Evolutionary conservation across 2,888 invertebrate species (phyloP).

Genomic region (Chalcis sispes): DNA sequence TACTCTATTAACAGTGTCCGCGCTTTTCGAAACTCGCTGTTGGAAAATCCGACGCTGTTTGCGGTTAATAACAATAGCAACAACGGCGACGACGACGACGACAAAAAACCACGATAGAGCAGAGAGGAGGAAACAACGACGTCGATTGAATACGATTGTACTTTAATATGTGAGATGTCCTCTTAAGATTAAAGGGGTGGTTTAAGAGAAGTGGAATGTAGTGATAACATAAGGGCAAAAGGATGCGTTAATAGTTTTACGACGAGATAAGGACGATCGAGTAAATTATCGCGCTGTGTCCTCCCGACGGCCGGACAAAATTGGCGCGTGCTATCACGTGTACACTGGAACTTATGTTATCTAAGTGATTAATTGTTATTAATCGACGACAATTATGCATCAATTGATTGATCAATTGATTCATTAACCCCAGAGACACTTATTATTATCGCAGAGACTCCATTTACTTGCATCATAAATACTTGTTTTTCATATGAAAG

Average conservation of each 20-base stretch:
- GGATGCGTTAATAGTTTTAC: not conserved
- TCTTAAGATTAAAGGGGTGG: not conserved
- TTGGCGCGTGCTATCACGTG: slow-evolving; percentile 8
- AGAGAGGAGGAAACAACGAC: not conserved
- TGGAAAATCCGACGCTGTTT: not conserved
- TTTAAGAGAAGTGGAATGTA: not conserved
- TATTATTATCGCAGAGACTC: too few species aligned
- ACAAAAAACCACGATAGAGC: too few species aligned
- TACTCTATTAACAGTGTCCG: not conserved
- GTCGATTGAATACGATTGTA: not conserved
- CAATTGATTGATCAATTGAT: too few species aligned
- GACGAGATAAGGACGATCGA: not conserved
- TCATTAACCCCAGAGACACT: too few species aligned
- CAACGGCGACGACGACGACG: not conserved
- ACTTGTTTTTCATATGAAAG: too few species aligned
- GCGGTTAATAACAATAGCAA: slow-evolving; percentile 6
- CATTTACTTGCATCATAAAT: too few species aligned
- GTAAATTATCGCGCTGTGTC: not conserved
- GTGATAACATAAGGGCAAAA: not conserved
- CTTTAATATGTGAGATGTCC: not conserved
- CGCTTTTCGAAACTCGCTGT: not conserved
- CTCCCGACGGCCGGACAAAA: slow-evolving; percentile 2
- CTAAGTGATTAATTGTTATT: too few species aligned
- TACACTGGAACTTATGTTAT: not conserved
- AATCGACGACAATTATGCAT: too few species aligned